Conservation (phyloP, 2,797 vertebrate species). For the Sebastes steindachneri region DNA sequence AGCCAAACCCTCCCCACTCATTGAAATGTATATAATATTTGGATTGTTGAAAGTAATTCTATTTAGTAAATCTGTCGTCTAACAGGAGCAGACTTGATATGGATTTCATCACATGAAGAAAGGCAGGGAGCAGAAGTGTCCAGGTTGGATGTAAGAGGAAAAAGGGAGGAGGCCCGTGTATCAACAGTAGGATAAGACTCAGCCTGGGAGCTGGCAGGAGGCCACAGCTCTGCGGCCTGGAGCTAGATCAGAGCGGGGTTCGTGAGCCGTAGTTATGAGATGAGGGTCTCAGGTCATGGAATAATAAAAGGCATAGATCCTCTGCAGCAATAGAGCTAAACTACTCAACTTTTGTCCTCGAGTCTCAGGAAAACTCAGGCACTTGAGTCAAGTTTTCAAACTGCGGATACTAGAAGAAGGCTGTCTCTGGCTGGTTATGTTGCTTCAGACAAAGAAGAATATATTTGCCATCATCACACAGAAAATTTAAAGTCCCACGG, state of each 20-base stretch:
- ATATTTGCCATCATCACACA: not conserved
- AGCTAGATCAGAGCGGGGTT: slow-evolving; percentile 72
- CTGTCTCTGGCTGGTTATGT: not conserved
- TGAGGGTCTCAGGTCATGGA: slow-evolving; percentile 64
- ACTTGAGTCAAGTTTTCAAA: slow-evolving; percentile 13
- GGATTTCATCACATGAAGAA: slow-evolving; percentile 41
- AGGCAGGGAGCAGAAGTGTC: slow-evolving; percentile 23
- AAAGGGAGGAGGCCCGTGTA: slow-evolving; percentile 15
- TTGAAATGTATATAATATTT: not conserved
- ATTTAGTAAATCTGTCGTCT: slow-evolving; percentile 2
- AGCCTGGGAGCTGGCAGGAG: slow-evolving; percentile 52
- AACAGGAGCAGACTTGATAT: slow-evolving; percentile 36
- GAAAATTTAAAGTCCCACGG: not conserved
- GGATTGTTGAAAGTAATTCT: not conserved
- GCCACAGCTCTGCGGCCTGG: slow-evolving; percentile 72
- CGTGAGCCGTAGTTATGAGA: slow-evolving; percentile 65
- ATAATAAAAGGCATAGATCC: slow-evolving; percentile 63
- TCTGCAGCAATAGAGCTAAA: slow-evolving; percentile 42
- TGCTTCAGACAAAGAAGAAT: not conserved
- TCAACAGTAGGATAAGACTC: slow-evolving; percentile 53
- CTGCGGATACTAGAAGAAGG: not conserved
- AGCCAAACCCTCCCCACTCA: not conserved
- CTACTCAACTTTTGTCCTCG: slow-evolving; percentile 21
- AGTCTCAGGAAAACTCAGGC: not conserved
- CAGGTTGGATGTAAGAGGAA: slow-evolving; percentile 36